phyloP scores from a whole-genome alignment of 2,888 invertebrate genomes.

The Cheilosia vulpina region DNA sequence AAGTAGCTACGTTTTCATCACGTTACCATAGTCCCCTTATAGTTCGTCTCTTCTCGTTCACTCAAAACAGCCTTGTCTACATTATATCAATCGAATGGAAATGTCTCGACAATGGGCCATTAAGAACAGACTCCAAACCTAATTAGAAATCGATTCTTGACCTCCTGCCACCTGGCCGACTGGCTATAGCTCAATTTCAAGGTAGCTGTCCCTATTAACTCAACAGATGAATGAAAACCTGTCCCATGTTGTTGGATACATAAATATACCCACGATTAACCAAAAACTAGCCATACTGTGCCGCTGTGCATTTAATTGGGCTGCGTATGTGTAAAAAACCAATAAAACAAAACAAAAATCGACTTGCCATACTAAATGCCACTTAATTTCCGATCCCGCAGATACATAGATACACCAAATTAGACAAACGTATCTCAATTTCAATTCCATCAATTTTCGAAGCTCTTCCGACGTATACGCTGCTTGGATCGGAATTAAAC shows the following conservation, averaged over 20 bases:
- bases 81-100: not conserved
- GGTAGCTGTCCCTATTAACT: no score
- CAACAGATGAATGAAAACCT: slow-evolving; percentile 30
- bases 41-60: no score
- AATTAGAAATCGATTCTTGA: slow-evolving; percentile 32
- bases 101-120: slow-evolving; percentile 1
- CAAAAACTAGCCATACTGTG: slow-evolving; percentile 4
- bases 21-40: no score
- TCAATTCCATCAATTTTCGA: no score
- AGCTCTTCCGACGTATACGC: slow-evolving; percentile 4
- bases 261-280: slow-evolving; percentile 1
- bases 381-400: slow-evolving; percentile 40
- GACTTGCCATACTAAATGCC: slow-evolving; percentile 51
- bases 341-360: slow-evolving; percentile 51
- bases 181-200: not conserved
- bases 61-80: no score
- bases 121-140: not conserved
- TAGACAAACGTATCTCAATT: slow-evolving; percentile 16
- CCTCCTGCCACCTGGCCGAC: slow-evolving; percentile 29
- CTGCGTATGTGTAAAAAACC: slow-evolving; percentile 10
- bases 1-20: no score
- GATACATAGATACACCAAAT: slow-evolving; percentile 34
- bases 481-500: slow-evolving; percentile 27
- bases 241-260: not conserved
- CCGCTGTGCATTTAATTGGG: not conserved